These are phyloP conservation scores for Proisotoma minuta DNA, from an alignment of 2,888 invertebrate genomes.

Conservation along the genomic window DNA sequence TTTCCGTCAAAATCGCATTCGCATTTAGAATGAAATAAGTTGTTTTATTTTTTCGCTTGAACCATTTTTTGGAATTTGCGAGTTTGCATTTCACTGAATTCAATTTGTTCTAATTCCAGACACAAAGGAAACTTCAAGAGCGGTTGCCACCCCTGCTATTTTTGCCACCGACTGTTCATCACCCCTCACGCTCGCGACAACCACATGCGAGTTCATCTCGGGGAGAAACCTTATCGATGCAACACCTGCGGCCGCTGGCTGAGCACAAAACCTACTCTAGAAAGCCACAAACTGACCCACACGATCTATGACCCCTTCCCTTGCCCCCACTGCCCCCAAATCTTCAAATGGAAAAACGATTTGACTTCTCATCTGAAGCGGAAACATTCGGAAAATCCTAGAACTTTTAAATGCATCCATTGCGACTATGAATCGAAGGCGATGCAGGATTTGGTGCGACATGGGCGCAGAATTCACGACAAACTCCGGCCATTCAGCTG, in stretches of 20 bases:
- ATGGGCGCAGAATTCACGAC: neutral
- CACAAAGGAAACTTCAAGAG: neutral
- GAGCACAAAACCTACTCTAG: neutral
- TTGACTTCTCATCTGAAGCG: neutral
- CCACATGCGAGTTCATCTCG: neutral
- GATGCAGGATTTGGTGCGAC: neutral
- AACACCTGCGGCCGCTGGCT: neutral
- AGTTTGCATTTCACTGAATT: too few relatives aligned
- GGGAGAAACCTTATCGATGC: neutral
- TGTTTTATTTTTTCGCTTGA: too few relatives aligned
- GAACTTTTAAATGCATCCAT: neutral
- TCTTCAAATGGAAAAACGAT: neutral
- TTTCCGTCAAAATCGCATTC: too few relatives aligned
- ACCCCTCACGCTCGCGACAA: neutral
- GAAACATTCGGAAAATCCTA: neutral
- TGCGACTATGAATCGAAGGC: neutral
- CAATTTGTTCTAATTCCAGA: too few relatives aligned
- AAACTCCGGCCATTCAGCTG: neutral
- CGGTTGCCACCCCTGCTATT: neutral
- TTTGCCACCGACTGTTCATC: neutral
- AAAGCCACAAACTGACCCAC: neutral
- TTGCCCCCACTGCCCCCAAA: neutral
- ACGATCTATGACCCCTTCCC: neutral
- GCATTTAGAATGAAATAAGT: too few relatives aligned
- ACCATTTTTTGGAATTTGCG: too few relatives aligned